Evolutionary conservation across 37 sponge, comb jelly and placozoan species (phyloP).

Genomic region (Dysidea cf. avara): DNA sequence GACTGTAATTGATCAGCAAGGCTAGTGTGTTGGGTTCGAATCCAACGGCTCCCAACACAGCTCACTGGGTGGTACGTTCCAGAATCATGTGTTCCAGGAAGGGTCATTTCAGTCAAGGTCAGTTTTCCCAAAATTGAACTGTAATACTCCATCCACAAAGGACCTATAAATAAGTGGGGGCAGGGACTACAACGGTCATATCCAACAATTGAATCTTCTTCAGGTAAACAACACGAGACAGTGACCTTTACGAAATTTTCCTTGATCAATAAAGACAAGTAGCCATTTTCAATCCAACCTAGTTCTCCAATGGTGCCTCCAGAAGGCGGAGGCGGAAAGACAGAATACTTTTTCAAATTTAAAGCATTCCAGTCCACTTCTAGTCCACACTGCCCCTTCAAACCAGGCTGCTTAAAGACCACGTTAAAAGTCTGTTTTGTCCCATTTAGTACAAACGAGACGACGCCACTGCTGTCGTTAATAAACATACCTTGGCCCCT

Average conservation of each 20-base stretch:
- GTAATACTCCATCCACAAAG: slow-evolving; percentile 30
- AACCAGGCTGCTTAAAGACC: not conserved
- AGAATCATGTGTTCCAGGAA: slow-evolving; percentile 32
- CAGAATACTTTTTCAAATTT: not conserved
- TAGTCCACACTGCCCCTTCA: no score
- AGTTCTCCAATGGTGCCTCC: not conserved
- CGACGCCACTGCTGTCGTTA: slow-evolving; percentile 9
- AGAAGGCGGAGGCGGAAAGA: slow-evolving; percentile 27
- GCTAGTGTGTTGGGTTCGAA: slow-evolving; percentile 11
- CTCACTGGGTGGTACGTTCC: slow-evolving; percentile 20
- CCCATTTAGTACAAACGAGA: slow-evolving; percentile 15
- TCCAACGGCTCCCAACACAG: not conserved
- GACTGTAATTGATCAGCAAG: not conserved
- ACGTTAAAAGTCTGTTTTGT: slow-evolving; percentile 6
- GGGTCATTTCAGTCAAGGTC: slow-evolving; percentile 29
- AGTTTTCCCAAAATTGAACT: slow-evolving; percentile 6
- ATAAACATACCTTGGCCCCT: not conserved
- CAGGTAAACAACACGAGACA: no score
- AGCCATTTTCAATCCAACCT: slow-evolving; percentile 17
- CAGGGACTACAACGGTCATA: no score
- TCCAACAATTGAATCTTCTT: no score
- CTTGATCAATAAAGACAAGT: not conserved
- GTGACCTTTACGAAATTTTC: slow-evolving; percentile 6
- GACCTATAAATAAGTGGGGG: no score
- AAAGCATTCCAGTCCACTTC: slow-evolving; percentile 24